phyloP scores from a whole-genome alignment of 2,797 vertebrate species.

The Myripristis murdjan region DNA sequence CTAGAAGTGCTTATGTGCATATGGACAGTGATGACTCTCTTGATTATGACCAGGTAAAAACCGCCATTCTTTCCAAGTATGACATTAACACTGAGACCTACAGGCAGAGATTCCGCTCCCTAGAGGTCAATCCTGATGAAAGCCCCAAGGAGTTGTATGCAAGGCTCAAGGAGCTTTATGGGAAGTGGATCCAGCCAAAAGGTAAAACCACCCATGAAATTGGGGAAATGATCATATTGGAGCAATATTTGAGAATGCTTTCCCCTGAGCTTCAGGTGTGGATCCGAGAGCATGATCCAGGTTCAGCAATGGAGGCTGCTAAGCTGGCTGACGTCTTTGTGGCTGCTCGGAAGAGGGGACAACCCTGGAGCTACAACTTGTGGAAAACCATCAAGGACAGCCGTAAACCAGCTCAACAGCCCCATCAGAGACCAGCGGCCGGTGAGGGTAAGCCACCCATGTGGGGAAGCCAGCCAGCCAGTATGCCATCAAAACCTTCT shows the following conservation, averaged over 20 bases:
- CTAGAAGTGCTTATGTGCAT: conserved; percentile 4
- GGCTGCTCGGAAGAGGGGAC: background rate
- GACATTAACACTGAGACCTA: conserved; percentile 6
- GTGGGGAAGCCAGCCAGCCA: background rate
- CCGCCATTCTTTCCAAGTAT: background rate
- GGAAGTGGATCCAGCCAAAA: background rate
- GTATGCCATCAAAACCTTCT: background rate
- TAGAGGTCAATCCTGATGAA: conserved; percentile 6
- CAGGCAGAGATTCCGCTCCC: conserved; percentile 8
- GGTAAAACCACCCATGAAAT: too few species aligned
- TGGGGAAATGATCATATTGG: background rate
- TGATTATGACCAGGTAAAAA: conserved; percentile 10
- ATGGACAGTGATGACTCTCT: conserved; percentile 7
- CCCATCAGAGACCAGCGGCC: background rate
- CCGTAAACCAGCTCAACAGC: too few species aligned
- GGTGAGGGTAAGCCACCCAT: background rate
- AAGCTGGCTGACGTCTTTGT: conserved; percentile 15
- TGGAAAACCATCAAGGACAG: background rate
- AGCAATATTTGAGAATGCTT: background rate
- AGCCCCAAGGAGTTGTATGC: conserved; percentile 7
- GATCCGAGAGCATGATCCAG: conserved; percentile 15
- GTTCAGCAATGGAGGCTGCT: conserved; percentile 8
- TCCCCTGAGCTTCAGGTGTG: conserved; percentile 29
- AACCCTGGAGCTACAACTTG: conserved; percentile 3
- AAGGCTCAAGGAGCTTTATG: background rate